phyloP scores from a whole-genome alignment of 2,888 invertebrate species.

The Chelonus formosanus region DNA sequence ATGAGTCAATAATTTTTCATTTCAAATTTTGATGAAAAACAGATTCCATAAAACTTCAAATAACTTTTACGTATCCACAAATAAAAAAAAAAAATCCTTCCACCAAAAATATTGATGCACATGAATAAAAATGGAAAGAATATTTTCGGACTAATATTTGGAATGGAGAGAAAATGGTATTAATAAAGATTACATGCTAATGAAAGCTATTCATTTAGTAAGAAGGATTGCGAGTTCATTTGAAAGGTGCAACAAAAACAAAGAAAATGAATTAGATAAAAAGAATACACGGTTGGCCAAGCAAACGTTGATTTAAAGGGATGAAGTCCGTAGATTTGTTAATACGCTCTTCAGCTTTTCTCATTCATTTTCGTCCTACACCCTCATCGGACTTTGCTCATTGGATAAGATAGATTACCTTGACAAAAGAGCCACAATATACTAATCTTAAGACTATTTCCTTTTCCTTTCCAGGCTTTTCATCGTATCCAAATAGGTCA shows the following conservation, averaged over 20 bases:
- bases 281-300: constrained; percentile 1
- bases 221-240: too few species aligned
- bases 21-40: too few species aligned
- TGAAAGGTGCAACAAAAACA: not conserved
- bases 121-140: too few species aligned
- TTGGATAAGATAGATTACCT: constrained; percentile 31
- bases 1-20: too few species aligned
- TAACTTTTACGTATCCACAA: too few species aligned
- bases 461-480: constrained; percentile 17
- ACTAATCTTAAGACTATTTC: constrained; percentile 32
- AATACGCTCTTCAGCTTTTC: constrained; percentile 18
- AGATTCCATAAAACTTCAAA: too few species aligned
- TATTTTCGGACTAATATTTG: too few species aligned
- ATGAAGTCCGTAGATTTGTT: constrained; percentile 25
- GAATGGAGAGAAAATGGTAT: too few species aligned
- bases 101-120: too few species aligned
- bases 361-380: constrained; percentile 16
- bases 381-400: constrained; percentile 20
- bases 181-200: too few species aligned
- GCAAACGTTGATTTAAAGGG: constrained; percentile 22
- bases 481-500: constrained; percentile 1
- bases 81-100: too few species aligned
- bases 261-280: constrained; percentile 19
- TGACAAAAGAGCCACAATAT: constrained; percentile 20
- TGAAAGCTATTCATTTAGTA: too few species aligned